Evolutionary conservation across 2,888 invertebrate species (phyloP).

Genomic region (Drosophila prolongata): DNA sequence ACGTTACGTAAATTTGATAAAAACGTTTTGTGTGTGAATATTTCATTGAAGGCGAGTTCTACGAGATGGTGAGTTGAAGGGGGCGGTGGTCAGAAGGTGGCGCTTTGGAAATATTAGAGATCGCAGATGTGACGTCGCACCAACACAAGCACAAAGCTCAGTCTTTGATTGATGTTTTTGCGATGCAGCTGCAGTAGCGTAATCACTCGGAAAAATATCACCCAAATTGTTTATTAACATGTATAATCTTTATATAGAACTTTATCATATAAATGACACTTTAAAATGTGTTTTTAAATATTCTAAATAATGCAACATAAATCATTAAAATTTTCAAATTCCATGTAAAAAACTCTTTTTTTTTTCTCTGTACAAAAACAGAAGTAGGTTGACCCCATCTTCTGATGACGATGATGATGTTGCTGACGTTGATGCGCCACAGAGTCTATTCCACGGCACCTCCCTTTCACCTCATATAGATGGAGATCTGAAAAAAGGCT

Average conservation of each 20-base stretch:
- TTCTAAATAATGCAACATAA: no score
- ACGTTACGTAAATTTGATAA: slow-evolving; percentile 76
- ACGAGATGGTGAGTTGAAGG: slow-evolving; percentile 40
- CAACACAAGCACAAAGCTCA: slow-evolving; percentile 39
- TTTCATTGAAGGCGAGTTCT: slow-evolving; percentile 68
- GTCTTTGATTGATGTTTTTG: slow-evolving; percentile 70
- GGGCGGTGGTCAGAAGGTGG: slow-evolving; percentile 61
- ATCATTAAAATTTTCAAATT: no score
- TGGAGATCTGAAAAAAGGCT: slow-evolving; percentile 34
- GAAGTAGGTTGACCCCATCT: slow-evolving; percentile 61
- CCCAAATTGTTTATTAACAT: no score
- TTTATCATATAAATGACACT: no score
- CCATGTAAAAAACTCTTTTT: no score
- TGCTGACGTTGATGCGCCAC: slow-evolving; percentile 74
- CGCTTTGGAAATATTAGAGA: slow-evolving; percentile 50
- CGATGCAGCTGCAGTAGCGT: slow-evolving; percentile 44
- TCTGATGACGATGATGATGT: slow-evolving; percentile 51
- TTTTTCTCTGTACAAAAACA: slow-evolving; percentile 23
- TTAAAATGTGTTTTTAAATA: no score
- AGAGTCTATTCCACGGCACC: slow-evolving; percentile 36
- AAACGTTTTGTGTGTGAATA: slow-evolving; percentile 47
- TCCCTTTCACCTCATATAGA: slow-evolving; percentile 9
- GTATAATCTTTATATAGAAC: no score
- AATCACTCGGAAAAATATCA: slow-evolving; percentile 24
- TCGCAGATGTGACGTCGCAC: slow-evolving; percentile 48